Base-by-base conservation (phyloP, 2,113 vertebrate species). In the Callorhinus ursinus region DNA sequence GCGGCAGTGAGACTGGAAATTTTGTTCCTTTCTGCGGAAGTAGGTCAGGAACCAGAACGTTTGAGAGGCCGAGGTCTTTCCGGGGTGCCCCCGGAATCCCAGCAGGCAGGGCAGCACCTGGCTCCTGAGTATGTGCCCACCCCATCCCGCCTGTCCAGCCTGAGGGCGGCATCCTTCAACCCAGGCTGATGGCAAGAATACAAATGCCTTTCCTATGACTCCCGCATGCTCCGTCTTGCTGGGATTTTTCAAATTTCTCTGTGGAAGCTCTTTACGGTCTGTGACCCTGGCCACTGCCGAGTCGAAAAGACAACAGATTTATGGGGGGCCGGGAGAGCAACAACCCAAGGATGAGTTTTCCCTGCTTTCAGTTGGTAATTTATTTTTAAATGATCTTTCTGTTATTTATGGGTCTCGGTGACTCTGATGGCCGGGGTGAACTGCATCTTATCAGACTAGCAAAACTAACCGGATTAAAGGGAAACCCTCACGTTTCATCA, bases 371-470 rank as follows among this genome's bases (percentile, higher is more conserved):
- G 76, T 51, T 14, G 26, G 90, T 96, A 96, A 98, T 98, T 98
- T 98, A 98, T 90, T 97, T 98, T 98, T 96, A 95, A 97, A 97
- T 97, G 96, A 97, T 95, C 95, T 97, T 90, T 91, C 81, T 49
- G 81, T 97, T 97, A 96, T 97, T 98, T 97, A 97, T 96, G 90
- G 90, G 81, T 95, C 93, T 82, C 24, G 0, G 76, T 9, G 57
- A 96, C 94, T 90, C 95, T 63, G 80, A 92, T 92, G 94, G 65
- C 94, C 0, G 0, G 61, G 87, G 88, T 90, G 96, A 95, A 77
- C 94, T 79, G 92, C 81, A 65, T 94, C 94, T 97, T 97, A 97
- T 96, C 95, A 98, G 94, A 94, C 51, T 16, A 76, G 95, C 86
- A 87, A 96, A 97, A 92, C 89, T 83, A 83, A 95, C 87, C 0